Evolutionary conservation across 2,113 vertebrate species (phyloP).

Genomic region (Falco punctatus): DNA sequence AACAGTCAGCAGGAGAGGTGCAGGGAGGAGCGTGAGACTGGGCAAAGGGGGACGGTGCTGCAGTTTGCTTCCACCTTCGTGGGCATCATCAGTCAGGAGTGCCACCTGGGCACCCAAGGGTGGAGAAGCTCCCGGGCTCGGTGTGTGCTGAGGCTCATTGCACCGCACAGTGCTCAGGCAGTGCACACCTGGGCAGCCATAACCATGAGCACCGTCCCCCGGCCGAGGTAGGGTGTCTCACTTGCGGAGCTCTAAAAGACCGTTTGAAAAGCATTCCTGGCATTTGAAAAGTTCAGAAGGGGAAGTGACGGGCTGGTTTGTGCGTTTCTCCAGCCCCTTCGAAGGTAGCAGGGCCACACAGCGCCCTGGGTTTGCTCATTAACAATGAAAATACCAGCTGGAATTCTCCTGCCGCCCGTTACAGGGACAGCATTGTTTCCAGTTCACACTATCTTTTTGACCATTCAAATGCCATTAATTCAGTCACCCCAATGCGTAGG

Average conservation of each 20-base stretch:
- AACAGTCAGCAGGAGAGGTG: accelerated
- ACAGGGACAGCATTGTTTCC: conserved; percentile 85
- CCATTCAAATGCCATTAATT: conserved; percentile 88
- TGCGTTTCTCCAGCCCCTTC: conserved; percentile 2
- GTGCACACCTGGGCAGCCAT: not conserved
- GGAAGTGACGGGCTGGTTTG: not conserved
- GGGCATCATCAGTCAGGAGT: not conserved
- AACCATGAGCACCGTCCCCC: too few relatives aligned
- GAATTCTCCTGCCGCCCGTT: conserved; percentile 66
- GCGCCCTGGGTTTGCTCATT: conserved; percentile 51
- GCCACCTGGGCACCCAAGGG: accelerated
- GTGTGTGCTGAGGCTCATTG: accelerated
- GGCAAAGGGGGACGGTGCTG: not conserved
- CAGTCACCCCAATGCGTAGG: conserved; percentile 86
- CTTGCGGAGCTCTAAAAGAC: not conserved
- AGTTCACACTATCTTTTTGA: conserved; percentile 81
- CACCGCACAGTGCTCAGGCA: accelerated
- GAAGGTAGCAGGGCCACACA: conserved; percentile 26
- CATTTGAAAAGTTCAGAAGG: conserved; percentile 15
- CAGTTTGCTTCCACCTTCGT: not conserved
- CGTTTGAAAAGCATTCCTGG: conserved; percentile 12
- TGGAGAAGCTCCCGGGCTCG: not conserved
- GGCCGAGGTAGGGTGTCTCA: not conserved
- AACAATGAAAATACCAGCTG: conserved; percentile 76
- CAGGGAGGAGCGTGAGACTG: not conserved